Base-by-base conservation (phyloP, 2,113 vertebrate genomes). In the Electrona antarctica region DNA sequence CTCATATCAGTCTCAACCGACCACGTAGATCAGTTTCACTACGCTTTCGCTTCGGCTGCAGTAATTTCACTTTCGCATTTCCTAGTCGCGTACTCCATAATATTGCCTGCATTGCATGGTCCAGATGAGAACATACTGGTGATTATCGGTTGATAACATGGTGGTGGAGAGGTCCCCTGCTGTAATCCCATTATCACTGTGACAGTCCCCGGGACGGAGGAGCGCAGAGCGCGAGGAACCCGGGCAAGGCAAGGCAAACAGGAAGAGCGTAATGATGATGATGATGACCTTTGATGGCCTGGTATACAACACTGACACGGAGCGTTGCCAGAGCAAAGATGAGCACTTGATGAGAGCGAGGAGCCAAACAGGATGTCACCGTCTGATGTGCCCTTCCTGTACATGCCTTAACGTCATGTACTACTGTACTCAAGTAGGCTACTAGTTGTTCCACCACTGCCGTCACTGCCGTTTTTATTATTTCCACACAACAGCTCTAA, bases 121-220 rank as follows among this genome's bases (percentile, higher is more conserved):
- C 21, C 21, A 21, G 21, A 21, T 21, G 21, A 21, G 21, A 21
- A 21, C 21, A 21, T n/a, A n/a, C n/a, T n/a, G n/a, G n/a, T 21
- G 21, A 21, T 21, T 21, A 21, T 21, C 1, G 21, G 21, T 21
- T 21, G 21, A 21, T 21, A 21, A 21, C 21, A 21, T 21, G 21
- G 21, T 21, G 21, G 21, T 21, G 21, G 21, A 21, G 21, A 21
- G 21, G 21, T 21, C 58, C 55, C 7, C 3, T 11, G 46, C 29
- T 90, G 4, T 33, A 91, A 93, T 90, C 78, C 29, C 70, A 89
- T 91, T 88, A 87, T 50, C 56, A 47, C 65, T 69, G 72, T 54
- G 14, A 77, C 76, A 77, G 73, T 76, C 63, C 60, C 49, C 33
- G 71, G 75, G 57, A 65, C 49, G 48, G 64, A 67, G 48, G 64